phyloP scores from a whole-genome alignment of 2,888 invertebrate genomes.

The Dorcus hopei region DNA sequence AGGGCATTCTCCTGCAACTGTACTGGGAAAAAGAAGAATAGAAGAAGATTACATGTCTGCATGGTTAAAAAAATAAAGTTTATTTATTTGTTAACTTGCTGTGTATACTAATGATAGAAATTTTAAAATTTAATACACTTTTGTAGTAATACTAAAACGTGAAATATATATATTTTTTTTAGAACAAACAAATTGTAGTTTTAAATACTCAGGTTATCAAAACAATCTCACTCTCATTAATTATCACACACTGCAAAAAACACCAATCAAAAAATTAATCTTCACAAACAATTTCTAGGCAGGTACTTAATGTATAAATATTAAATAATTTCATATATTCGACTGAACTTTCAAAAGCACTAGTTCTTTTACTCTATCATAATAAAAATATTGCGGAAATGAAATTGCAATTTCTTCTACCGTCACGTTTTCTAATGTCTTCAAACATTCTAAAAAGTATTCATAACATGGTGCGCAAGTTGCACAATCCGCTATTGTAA shows the following conservation, averaged over 20 bases:
- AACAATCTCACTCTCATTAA: too few species aligned
- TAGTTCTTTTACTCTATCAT: conserved; percentile 74
- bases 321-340: conserved; percentile 15
- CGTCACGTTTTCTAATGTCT: conserved; percentile 56
- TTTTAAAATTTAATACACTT: too few species aligned
- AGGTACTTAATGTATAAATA: neutral
- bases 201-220: too few species aligned
- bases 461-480: conserved; percentile 86
- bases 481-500: conserved; percentile 76
- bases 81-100: neutral
- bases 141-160: too few species aligned
- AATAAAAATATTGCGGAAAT: conserved; percentile 79
- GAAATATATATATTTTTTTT: too few species aligned
- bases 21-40: conserved; percentile 23
- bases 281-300: too few species aligned
- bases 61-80: conserved; percentile 29
- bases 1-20: conserved; percentile 44
- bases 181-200: too few species aligned
- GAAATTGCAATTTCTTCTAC: conserved; percentile 63
- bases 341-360: conserved; percentile 69
- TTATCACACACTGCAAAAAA: too few species aligned
- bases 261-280: too few species aligned
- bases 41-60: conserved; percentile 28
- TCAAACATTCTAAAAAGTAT: conserved; percentile 66
- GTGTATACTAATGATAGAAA: too few species aligned